A percentile compares a stretch with the other conserved stretches of the same genome.
phyloP scores from a whole-genome alignment of 2,797 vertebrate species.

The Malacoctenus gilli region DNA sequence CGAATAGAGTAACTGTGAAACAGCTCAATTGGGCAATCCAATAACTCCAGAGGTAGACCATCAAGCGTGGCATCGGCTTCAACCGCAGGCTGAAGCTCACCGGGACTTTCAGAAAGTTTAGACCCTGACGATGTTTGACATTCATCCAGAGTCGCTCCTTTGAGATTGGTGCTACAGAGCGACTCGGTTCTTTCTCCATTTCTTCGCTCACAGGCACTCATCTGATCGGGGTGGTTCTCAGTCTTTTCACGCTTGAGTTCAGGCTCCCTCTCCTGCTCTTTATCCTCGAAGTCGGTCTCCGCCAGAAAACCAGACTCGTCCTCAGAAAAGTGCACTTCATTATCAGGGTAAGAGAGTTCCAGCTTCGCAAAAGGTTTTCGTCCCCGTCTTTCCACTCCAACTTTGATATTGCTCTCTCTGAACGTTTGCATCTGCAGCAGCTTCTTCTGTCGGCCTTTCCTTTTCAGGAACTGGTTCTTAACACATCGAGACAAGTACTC shows the following conservation, averaged over 20 bases:
- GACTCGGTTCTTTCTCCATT: slow-evolving; percentile 18
- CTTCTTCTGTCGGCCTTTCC: slow-evolving; percentile 78
- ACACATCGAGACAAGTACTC: slow-evolving; percentile 78
- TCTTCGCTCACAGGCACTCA: slow-evolving; percentile 19
- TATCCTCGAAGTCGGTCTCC: slow-evolving; percentile 17
- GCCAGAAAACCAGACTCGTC: slow-evolving; percentile 33
- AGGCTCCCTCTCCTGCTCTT: slow-evolving; percentile 4
- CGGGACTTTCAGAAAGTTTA: slow-evolving; percentile 6
- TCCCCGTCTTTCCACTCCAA: slow-evolving; percentile 60
- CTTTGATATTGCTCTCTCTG: slow-evolving; percentile 47
- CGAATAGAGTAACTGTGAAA: slow-evolving; percentile 72
- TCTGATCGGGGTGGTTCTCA: too few relatives aligned
- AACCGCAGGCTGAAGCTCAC: slow-evolving; percentile 5
- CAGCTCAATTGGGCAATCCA: slow-evolving; percentile 57
- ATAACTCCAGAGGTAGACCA: slow-evolving; percentile 50
- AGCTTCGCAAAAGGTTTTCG: slow-evolving; percentile 65
- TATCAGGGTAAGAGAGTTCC: slow-evolving; percentile 81
- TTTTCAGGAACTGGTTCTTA: slow-evolving; percentile 80
- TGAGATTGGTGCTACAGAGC: background rate
- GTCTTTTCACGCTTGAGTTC: too few relatives aligned
- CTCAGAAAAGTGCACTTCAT: slow-evolving; percentile 67
- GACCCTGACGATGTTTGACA: background rate
- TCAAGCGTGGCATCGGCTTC: slow-evolving; percentile 62
- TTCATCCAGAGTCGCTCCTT: slow-evolving; percentile 27
- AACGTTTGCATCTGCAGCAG: slow-evolving; percentile 70